A percentile compares a stretch with the other conserved stretches of the same genome.
These are phyloP conservation scores for Aphaenogaster ashmeadi DNA, from an alignment of 1,140 invertebrate genomes.

Conservation along the genomic window DNA sequence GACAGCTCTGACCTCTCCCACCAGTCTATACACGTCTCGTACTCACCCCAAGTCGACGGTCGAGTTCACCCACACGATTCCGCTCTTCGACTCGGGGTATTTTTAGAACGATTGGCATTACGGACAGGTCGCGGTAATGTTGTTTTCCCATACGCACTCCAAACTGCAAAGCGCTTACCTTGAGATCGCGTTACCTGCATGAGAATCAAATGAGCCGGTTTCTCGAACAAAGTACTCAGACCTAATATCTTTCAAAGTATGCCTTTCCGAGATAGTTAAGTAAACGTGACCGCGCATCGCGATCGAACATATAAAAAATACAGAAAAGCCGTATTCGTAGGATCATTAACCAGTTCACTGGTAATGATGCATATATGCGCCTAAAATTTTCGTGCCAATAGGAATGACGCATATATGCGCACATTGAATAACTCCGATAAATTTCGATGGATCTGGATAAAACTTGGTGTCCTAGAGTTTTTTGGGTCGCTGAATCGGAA, in stretches of 20 bases:
- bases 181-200: conserved; percentile 11
- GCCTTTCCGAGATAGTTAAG: not conserved
- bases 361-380: no score
- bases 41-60: conserved; percentile 77
- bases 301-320: not conserved
- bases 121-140: conserved; percentile 48
- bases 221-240: not conserved
- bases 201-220: conserved; percentile 33
- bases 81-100: conserved; percentile 35
- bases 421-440: no score
- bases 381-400: no score
- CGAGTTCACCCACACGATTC: conserved; percentile 73
- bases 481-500: no score
- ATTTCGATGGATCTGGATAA: no score
- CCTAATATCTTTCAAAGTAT: not conserved
- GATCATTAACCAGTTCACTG: not conserved
- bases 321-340: not conserved
- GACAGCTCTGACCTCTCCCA: conserved; percentile 86
- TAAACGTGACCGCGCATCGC: not conserved
- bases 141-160: conserved; percentile 51
- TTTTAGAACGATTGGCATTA: conserved; percentile 62
- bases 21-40: conserved; percentile 72
- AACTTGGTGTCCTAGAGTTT: no score
- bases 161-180: conserved; percentile 34
- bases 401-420: no score